Base-by-base conservation (phyloP, 2,113 vertebrate species). In the Chlamydotis undulata region DNA sequence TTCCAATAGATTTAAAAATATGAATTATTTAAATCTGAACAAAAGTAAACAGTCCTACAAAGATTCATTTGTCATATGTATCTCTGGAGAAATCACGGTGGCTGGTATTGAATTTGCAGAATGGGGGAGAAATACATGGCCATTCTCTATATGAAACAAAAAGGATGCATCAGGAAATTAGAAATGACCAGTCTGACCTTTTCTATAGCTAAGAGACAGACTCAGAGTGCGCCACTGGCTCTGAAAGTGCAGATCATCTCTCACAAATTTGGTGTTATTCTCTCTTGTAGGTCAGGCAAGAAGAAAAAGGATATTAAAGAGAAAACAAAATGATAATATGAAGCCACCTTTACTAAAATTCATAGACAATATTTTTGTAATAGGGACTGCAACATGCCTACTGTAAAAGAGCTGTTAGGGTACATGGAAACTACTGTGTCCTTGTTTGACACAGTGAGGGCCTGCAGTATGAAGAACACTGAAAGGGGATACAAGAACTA, bases 171-270 rank as follows among this genome's bases (percentile, higher is more conserved):
- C 78, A 95, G 94, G 92, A 97, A 95, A 96, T 97, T 96, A 95
- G 93, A 97, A 96, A 87, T 75, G 92, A 96, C 89, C 91, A 55
- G 61, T 25, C 45, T 94, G 93, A 96, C 95, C 93, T 96, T 97
- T 93, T 35, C 56, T 81, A 60, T 79, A 84, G 90, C 84, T 93
- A 92, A 95, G 88, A 93, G 87, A 91, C 86, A 90, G 94, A 88
- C 83, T 93, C 81, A 41, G 33, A 87, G 92, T 53, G 96, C 76
- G 81, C 67, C 75, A 82, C 26, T 37, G 75, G 75, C 94, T 97
- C 78, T 59, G 64, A 86, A 94, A 97, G 75, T 53, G 39, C 83
- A 93, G 79, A 92, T 81, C 69, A 90, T 96, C 87, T 79, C 91
- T 96, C 81, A 94, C 94, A 93, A 90, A 93, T 93, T 77, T 83